These are phyloP conservation scores for Heliconius hermathena DNA, from an alignment of 1,140 invertebrate species.

Conservation along the genomic window DNA sequence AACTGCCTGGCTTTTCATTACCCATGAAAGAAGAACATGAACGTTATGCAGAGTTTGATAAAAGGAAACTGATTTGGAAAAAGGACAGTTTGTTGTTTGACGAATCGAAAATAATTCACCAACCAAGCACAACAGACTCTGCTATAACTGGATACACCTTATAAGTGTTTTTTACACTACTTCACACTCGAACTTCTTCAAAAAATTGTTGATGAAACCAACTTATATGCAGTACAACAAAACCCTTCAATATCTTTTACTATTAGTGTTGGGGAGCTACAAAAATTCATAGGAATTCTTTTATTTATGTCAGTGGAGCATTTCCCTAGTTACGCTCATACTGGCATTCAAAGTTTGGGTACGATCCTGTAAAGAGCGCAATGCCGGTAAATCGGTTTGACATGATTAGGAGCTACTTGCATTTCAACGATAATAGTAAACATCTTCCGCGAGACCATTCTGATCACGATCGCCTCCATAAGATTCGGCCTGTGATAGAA, in stretches of 20 bases:
- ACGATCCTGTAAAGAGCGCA: background rate
- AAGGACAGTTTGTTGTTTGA: no score
- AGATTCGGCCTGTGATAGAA: background rate
- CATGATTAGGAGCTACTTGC: slow-evolving; percentile 44
- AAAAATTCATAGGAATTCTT: slow-evolving; percentile 48
- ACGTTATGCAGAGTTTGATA: slow-evolving; percentile 48
- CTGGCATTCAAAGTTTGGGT: slow-evolving; percentile 15
- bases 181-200: slow-evolving; percentile 44
- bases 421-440: slow-evolving; percentile 52
- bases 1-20: slow-evolving; percentile 48
- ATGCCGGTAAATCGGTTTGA: slow-evolving; percentile 48
- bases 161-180: slow-evolving; percentile 52
- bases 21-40: slow-evolving; percentile 45
- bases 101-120: no score
- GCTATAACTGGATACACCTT: slow-evolving; percentile 38
- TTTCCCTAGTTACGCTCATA: slow-evolving; percentile 39
- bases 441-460: slow-evolving; percentile 45
- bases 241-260: slow-evolving; percentile 15
- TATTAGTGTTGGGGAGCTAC: slow-evolving; percentile 42
- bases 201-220: slow-evolving; percentile 40
- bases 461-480: slow-evolving; percentile 49
- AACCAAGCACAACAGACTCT: no score
- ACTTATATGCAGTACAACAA: slow-evolving; percentile 37
- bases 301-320: slow-evolving; percentile 48
- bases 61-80: slow-evolving; percentile 1